phyloP scores from a whole-genome alignment of 2,797 vertebrate genomes.

The Platalea minor region DNA sequence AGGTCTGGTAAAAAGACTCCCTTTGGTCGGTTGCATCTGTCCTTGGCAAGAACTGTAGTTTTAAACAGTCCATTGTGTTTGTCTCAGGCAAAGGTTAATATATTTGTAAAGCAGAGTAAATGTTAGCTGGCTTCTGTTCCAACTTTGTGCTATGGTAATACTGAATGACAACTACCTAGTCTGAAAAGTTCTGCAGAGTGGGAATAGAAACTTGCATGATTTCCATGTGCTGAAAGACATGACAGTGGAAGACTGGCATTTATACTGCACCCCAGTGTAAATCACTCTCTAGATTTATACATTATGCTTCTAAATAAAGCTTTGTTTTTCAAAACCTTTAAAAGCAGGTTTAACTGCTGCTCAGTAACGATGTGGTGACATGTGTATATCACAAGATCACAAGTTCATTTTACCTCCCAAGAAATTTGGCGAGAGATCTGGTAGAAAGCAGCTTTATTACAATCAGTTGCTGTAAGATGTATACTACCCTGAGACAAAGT shows the following conservation, averaged over 20 bases:
- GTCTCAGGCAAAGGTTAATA: conserved; percentile 12
- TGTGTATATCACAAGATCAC: background rate
- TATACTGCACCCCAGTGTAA: background rate
- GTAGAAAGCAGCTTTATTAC: background rate
- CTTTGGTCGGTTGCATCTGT: conserved; percentile 38
- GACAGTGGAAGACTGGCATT: background rate
- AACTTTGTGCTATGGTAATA: conserved; percentile 24
- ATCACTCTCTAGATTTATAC: background rate
- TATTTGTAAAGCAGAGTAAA: conserved; percentile 41
- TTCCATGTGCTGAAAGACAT: background rate
- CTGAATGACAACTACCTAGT: conserved; percentile 35
- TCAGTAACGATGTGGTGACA: background rate
- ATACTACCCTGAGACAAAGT: background rate
- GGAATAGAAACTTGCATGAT: conserved; percentile 10
- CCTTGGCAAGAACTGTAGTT: conserved; percentile 62
- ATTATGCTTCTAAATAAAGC: background rate
- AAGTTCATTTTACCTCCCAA: background rate
- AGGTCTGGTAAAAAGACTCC: conserved; percentile 47
- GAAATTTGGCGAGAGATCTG: background rate
- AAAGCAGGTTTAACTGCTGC: background rate
- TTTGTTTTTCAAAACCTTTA: background rate
- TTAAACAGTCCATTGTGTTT: conserved; percentile 52
- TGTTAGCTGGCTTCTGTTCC: conserved; percentile 24
- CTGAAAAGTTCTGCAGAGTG: conserved; percentile 29
- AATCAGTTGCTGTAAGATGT: background rate